Base-by-base conservation (phyloP, 2,113 vertebrate genomes). In the Progne subis region DNA sequence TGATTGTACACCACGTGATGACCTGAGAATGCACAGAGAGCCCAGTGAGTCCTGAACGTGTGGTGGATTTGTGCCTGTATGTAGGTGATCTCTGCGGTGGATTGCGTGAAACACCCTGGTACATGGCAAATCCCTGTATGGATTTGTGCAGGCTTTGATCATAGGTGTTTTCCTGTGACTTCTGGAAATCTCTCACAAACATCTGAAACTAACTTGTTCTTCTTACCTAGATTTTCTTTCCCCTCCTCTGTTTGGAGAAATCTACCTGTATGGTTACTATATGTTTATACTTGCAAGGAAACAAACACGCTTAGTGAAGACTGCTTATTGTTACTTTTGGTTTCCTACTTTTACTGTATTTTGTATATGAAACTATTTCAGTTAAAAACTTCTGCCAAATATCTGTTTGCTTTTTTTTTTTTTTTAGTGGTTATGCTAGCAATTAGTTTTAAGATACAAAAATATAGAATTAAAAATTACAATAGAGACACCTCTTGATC, bases 51-150 rank as follows among this genome's bases (percentile, higher is more conserved):
- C 59, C 46, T 53, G 29, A 13, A 34, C 8, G 10, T 8, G 13
- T 0, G 0, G 28, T 28, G 50, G 3, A 4, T 65, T 84, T 85
- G 1, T 67, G 64, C 15, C 55, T 79, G 5, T 59, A 12, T 0
- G 0, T 25, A 24, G 31, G 44, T 52, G 28, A 18, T 65, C 11
- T 85, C 44, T 61, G 37, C 39, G 76, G 31, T 28, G 29, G 34
- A 2, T 43, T 47, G 12, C 53, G 32, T 47, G 34, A 76, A 88
- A 80, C n/a, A 20, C 37, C 61, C 8, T 2, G 1, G 7, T 29
- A 3, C 12, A 8, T 50, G 34, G 47, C n/a, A 53, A 5, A 64
- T 59, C 16, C 8, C 14, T 50, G 5, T 29, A 26, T 23, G n/a
- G 39, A 39, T 68, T 84, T 89, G 20, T 68, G 67, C 31, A 72